Base-by-base conservation (phyloP, 2,797 vertebrate species). In the Lepus oiostolus region DNA sequence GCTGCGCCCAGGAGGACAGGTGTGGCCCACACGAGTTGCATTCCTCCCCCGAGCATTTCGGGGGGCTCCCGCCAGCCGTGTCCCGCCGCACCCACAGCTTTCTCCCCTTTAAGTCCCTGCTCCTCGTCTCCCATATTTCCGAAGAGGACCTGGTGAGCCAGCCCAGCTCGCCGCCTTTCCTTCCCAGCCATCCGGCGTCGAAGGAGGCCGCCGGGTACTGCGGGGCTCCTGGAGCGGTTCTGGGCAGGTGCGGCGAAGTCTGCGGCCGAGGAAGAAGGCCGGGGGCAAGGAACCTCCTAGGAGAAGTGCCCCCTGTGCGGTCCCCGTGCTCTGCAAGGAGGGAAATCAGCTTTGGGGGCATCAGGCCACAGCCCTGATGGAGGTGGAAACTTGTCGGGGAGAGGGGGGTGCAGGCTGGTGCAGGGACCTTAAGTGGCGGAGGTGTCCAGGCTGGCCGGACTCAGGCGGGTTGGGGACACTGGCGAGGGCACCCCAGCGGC, bases 401-500 rank as follows among this genome's bases (percentile, higher is more conserved):
- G 38, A 32, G 50, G 32, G 65, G 50, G 65, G 63, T 12, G 22
- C 91, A 32, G 67, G 24, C 32, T 63, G 42, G 80, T 7, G 9
- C 32, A 82, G 65, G 54, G 71, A 38, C 32, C 54, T 21, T 21
- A 58, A 58, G 54, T 17, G 54, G 54, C 19, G 54, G 13, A 52
- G 50, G 42, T 13, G 74, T 11, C 11, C 32, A 88, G 87, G 26
- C 12, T 47, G n/a, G 32, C 21, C 26, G 65, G 65, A 30, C n/a
- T 91, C 21, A 28, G 32, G 24, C 5, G 30, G 47, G 42, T 12
- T 68, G 32, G 54, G 30, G 74, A 19, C 32, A 32, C 67, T 92
- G 60, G 88, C 38, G 28, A 52, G 13, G 58, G 74, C 71, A 97
- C 92, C 92, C 96, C 86, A 90, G 74, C 93, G 96, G 94, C 79